Evolutionary conservation across 2,888 invertebrate species (phyloP), one percentile per base, ranked within the genome.

Genomic region (Ectropis crepuscularia): DNA sequence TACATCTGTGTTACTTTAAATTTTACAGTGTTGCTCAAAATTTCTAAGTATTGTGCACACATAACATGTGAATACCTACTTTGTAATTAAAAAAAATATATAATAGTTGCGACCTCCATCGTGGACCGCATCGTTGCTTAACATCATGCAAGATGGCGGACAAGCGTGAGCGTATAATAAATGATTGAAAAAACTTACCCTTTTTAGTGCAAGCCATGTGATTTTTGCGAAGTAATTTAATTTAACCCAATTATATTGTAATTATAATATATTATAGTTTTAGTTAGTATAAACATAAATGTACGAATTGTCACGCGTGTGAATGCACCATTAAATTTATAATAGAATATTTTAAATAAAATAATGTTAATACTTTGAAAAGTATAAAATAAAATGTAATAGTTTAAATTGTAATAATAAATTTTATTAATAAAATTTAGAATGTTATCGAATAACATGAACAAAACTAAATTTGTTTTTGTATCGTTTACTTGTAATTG

Each of bases 301-400:
- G 6, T 62, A 53, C 16, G 37, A 11, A 49, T 58, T 37, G 37
- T 59, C 54, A 12, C 10, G 42, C 63, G 65, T 67, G 69, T 69
- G 71, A 61, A 64, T 65, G 65, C 71, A 67, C 67, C 67, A 65
- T 69, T 65, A 67, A 38, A 11, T 45, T 11, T 55, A 70, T 37
- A 46, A 38, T 54, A 46, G 45, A 60, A 37, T 61, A 63, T 54
- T 28, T 41, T 49, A 73, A 76, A 69, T 61, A 74, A 51, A 63
- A 73, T 74, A 76, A 80, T 76, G 78, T 86, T 81, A 81, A 80
- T 81, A 83, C 79, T 82, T 77, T 81, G 69, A 71, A 82, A 84
- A 82, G 80, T 82, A 85, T 81, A 74, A 77, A 72, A 85, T 81
- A 74, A 77, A 72, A 74, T 67, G 54, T 54, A 47, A 57, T 55